Conservation (phyloP, 1,140 invertebrate species). For the Mamestra configurata region DNA sequence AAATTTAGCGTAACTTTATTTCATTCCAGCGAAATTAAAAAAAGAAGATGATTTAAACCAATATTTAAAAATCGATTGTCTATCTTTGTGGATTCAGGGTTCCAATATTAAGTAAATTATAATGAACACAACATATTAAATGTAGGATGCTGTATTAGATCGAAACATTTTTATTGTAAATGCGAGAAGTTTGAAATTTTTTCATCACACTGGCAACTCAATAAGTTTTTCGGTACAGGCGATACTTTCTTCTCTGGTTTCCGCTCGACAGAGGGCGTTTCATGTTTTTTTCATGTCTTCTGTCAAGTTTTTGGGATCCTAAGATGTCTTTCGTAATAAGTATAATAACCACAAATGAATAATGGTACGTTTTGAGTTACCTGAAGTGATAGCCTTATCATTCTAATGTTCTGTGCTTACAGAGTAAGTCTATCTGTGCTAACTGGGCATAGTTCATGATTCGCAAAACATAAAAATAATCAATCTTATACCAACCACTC, state of each 20-base stretch:
- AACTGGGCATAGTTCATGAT: not conserved
- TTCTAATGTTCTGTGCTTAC: not conserved
- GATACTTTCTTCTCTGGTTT: slow-evolving; percentile 55
- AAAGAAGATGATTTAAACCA: too few relatives aligned
- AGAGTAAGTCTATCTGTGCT: too few relatives aligned
- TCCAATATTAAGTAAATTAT: too few relatives aligned
- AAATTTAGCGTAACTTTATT: too few relatives aligned
- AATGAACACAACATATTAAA: too few relatives aligned
- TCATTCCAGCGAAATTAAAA: too few relatives aligned
- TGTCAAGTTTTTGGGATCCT: slow-evolving; percentile 31
- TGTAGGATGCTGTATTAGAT: too few relatives aligned
- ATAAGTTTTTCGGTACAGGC: slow-evolving; percentile 63
- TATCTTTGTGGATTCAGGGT: too few relatives aligned
- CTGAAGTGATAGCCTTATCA: too few relatives aligned
- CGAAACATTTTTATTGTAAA: too few relatives aligned
- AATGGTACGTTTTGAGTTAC: not conserved
- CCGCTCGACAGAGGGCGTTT: slow-evolving; percentile 37
- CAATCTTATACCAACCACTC: not conserved
- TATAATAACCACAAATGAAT: not conserved
- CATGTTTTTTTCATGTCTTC: not conserved
- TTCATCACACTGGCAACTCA: slow-evolving; percentile 57
- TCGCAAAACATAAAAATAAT: not conserved
- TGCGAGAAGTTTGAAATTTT: too few relatives aligned
- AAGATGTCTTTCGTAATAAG: not conserved
- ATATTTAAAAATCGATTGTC: too few relatives aligned